Evolutionary conservation across 2,113 vertebrate species (phyloP), one percentile per base, ranked within the genome.

Genomic region (Hemiprocne comata): DNA sequence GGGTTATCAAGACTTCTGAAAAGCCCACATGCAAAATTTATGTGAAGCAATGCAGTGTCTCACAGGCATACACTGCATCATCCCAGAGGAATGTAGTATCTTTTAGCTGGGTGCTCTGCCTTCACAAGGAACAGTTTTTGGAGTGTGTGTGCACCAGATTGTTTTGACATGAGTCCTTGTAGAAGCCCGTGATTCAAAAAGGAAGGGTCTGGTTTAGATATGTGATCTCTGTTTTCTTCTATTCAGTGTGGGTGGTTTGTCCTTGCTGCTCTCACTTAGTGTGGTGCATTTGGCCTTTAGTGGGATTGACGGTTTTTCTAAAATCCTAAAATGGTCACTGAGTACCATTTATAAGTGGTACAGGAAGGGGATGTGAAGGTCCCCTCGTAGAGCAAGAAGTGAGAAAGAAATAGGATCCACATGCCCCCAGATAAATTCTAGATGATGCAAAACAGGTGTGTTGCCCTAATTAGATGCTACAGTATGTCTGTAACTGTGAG

Each of bases 11-110:
- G 46, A 10, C 25, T 86, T 81, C 29, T 75, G 53, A 62, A 66
- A 82, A 76, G 10, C 17, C 17, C 20, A 36, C 24, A 9, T 2
- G 1, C 10, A 10, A 88, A 74, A 25, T 53, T 58, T 61, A 0
- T 70, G 36, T 62, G 79, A 86, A 82, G 40, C 31, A n/a, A 31
- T 50, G 29, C 55, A 33, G 6, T 16, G 7, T 76, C 15, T 79
- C n/a, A n/a, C 60, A 79, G 34, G 10, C 14, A 7, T 65, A 25
- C 6, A n/a, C 5, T 1, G 3, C 18, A 31, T 33, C 0, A 0
- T 85, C 28, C 24, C 6, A 2, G 33, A 58, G 36, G 54, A 87
- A 54, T 66, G 55, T 57, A 42, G 7, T 54, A 13, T 79, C 7
- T 82, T 74, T 70, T 77, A 77, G 10, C 15, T 83, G 69, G 16